Evolutionary conservation across 2,888 invertebrate species (phyloP).

Genomic region (Himalopsyche anomala): DNA sequence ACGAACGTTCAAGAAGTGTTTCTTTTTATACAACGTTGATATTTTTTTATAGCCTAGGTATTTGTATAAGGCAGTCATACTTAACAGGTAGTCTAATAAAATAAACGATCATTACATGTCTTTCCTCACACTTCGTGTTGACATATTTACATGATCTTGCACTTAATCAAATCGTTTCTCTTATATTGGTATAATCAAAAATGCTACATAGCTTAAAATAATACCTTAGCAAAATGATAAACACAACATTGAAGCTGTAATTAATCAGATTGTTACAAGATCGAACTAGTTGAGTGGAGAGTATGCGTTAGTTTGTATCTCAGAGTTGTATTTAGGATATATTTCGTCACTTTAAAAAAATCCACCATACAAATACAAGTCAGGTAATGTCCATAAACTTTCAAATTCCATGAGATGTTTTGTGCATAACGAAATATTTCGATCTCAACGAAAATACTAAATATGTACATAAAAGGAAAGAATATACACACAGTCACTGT

Average conservation of each 20-base stretch:
- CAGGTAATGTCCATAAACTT: too few relatives aligned
- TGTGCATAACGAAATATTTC: too few relatives aligned
- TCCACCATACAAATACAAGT: too few relatives aligned
- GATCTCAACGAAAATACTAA: too few relatives aligned
- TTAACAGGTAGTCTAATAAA: not conserved
- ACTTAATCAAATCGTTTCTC: conserved; percentile 23
- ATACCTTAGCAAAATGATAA: conserved; percentile 15
- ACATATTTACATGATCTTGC: conserved; percentile 30
- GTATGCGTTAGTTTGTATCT: conserved; percentile 1
- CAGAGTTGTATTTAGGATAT: not conserved
- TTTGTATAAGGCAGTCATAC: too few relatives aligned
- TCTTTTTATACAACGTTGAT: too few relatives aligned
- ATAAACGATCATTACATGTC: conserved; percentile 19
- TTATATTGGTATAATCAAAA: conserved; percentile 1
- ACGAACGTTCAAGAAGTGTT: too few relatives aligned
- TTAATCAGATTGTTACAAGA: conserved; percentile 27
- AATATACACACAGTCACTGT: too few relatives aligned
- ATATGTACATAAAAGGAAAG: too few relatives aligned
- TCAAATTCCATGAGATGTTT: too few relatives aligned
- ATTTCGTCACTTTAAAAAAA: too few relatives aligned
- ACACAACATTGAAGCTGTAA: conserved; percentile 24
- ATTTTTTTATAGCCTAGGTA: too few relatives aligned
- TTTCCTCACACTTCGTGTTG: conserved; percentile 14
- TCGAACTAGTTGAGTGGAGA: conserved; percentile 38
- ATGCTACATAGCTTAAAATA: not conserved